Percentiles rank a stretch among this genome's conserved stretches.
Evolutionary conservation across 1,140 invertebrate species (phyloP).

Genomic region (Orchesella cincta): DNA sequence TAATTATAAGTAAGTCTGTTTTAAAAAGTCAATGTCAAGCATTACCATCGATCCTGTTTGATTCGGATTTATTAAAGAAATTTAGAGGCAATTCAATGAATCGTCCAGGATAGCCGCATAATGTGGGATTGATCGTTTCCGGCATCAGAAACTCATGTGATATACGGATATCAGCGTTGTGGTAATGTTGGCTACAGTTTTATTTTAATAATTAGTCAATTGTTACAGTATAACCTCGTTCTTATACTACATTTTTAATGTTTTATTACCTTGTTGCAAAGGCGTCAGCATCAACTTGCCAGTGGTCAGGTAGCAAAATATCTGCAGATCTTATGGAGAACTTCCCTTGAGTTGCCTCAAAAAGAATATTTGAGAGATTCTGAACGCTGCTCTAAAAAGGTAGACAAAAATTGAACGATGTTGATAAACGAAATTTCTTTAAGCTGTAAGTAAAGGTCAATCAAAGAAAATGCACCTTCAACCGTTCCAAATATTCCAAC

Average conservation of each 20-base stretch:
- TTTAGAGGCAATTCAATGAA: conserved; percentile 31
- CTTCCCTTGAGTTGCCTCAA: neutral
- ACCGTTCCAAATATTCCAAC: neutral
- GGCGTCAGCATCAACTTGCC: neutral
- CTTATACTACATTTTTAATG: no score
- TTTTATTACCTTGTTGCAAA: conserved; percentile 22
- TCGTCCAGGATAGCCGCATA: conserved; percentile 35
- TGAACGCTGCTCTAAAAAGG: conserved; percentile 15
- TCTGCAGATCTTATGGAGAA: conserved; percentile 19
- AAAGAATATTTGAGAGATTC: conserved; percentile 10
- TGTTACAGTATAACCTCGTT: no score
- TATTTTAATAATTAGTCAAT: no score
- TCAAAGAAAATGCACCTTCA: neutral
- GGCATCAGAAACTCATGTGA: conserved; percentile 5
- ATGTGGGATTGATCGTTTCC: conserved; percentile 31
- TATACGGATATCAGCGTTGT: conserved; percentile 5
- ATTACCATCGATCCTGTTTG: no score
- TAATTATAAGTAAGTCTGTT: no score
- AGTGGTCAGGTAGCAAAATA: conserved; percentile 20
- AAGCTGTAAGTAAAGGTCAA: neutral
- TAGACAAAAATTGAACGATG: neutral
- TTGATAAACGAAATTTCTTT: no score
- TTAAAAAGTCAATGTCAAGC: neutral
- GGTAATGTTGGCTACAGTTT: conserved; percentile 7
- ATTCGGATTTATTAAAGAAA: conserved; percentile 35